These are phyloP conservation scores for Axea sp. DNA, from an alignment of 2,888 invertebrate species.

Conservation along the genomic window DNA sequence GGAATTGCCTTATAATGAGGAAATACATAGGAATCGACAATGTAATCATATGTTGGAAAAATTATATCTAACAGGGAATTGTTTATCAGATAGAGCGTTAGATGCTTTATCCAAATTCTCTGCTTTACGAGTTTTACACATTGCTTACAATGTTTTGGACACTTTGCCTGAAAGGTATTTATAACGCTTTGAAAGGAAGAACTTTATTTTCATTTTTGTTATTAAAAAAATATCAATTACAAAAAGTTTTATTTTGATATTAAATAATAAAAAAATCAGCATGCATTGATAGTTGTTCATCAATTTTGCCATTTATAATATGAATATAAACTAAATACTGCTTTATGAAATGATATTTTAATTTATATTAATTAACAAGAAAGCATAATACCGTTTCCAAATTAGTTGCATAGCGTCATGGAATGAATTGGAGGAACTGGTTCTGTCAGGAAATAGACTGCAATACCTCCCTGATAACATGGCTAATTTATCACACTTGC, in stretches of 20 bases:
- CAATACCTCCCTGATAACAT: conserved; percentile 88
- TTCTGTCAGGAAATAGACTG: conserved; percentile 90
- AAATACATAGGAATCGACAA: conserved; percentile 73
- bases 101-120: conserved; percentile 84
- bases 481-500: conserved; percentile 85
- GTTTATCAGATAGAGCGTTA: conserved; percentile 85
- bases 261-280: too few relatives aligned
- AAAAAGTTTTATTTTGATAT: too few relatives aligned
- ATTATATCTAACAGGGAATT: conserved; percentile 88
- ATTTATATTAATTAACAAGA: too few relatives aligned
- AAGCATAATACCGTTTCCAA: too few relatives aligned
- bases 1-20: conserved; percentile 84
- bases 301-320: too few relatives aligned
- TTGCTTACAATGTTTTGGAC: conserved; percentile 89
- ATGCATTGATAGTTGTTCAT: too few relatives aligned
- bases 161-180: conserved; percentile 84
- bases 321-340: too few relatives aligned
- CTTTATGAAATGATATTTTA: too few relatives aligned
- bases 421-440: conserved; percentile 89
- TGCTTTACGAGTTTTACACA: conserved; percentile 86
- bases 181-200: too few relatives aligned
- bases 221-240: too few relatives aligned
- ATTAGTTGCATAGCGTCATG: conserved; percentile 87
- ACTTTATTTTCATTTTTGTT: too few relatives aligned
- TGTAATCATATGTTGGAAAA: conserved; percentile 81